Evolutionary conservation across 2,797 vertebrate genomes (phyloP).

Genomic region (Delichon dasypus): DNA sequence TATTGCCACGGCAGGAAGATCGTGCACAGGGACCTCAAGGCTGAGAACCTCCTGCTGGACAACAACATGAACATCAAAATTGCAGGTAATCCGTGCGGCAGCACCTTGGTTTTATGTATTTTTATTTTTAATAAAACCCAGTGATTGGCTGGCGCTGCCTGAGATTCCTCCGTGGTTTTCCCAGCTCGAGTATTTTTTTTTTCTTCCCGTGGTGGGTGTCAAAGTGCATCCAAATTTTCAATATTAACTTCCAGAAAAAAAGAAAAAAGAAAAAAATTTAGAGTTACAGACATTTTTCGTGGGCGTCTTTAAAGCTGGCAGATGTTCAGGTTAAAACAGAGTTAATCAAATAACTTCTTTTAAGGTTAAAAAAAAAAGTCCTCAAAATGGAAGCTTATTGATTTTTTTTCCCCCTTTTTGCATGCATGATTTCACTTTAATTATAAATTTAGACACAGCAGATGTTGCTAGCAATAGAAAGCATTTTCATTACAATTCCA

Average conservation of each 20-base stretch:
- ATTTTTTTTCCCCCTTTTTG: slow-evolving; percentile 7
- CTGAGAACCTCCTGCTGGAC: slow-evolving; percentile 95
- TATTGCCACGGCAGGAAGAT: slow-evolving; percentile 95
- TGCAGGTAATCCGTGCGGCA: slow-evolving; percentile 81
- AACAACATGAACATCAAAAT: slow-evolving; percentile 99
- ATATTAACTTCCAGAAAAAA: background rate
- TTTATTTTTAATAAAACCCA: too few species aligned
- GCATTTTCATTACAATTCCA: slow-evolving; percentile 32
- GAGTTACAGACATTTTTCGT: background rate
- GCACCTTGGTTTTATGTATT: fast-evolving
- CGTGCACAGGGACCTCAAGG: slow-evolving; percentile 96
- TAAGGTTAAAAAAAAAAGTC: background rate
- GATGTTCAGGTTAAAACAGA: slow-evolving; percentile 63
- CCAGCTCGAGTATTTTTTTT: background rate
- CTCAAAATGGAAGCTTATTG: slow-evolving; percentile 34
- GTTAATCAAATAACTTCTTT: slow-evolving; percentile 59
- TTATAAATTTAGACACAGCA: slow-evolving; percentile 67
- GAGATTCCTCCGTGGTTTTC: background rate
- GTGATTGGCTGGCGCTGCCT: background rate
- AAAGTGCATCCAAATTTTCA: background rate
- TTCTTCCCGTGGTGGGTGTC: background rate
- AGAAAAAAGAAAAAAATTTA: too few species aligned
- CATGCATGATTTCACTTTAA: slow-evolving; percentile 62
- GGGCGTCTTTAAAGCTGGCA: background rate
- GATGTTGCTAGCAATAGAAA: slow-evolving; percentile 59